Conservation (phyloP, 2,113 vertebrate species). For the Camelus dromedarius region DNA sequence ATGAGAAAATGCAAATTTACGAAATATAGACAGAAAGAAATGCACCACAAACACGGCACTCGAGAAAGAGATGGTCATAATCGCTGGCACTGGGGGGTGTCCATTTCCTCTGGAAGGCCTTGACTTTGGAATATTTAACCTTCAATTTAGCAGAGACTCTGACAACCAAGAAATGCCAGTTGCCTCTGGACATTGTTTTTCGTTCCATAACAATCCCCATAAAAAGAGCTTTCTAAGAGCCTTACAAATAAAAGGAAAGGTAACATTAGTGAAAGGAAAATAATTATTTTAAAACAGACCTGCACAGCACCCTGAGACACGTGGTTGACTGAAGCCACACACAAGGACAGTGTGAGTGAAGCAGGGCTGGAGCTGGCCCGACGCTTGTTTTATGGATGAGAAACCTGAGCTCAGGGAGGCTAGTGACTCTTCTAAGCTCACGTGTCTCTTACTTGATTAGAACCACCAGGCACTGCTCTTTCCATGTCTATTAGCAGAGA, state of each 20-base stretch:
- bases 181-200: conserved; percentile 23
- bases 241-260: background rate
- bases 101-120: background rate
- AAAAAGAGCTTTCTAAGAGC: conserved; percentile 20
- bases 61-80: background rate
- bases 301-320: background rate
- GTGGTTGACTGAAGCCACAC: background rate
- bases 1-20: background rate
- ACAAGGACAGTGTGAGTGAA: rapidly evolving
- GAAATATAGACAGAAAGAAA: background rate
- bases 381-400: background rate
- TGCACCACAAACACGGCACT: background rate
- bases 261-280: background rate
- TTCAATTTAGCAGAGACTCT: conserved; percentile 28
- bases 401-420: background rate
- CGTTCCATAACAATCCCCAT: background rate
- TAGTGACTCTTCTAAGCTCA: background rate
- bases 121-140: conserved; percentile 18
- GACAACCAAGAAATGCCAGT: background rate
- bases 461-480: background rate
- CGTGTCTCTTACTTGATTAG: background rate
- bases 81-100: background rate
- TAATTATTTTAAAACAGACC: background rate
- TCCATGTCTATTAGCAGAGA: background rate
- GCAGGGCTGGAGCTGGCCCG: rapidly evolving